phyloP scores from a whole-genome alignment of 2,888 invertebrate species.

The Himalopsyche kuldschensis region DNA sequence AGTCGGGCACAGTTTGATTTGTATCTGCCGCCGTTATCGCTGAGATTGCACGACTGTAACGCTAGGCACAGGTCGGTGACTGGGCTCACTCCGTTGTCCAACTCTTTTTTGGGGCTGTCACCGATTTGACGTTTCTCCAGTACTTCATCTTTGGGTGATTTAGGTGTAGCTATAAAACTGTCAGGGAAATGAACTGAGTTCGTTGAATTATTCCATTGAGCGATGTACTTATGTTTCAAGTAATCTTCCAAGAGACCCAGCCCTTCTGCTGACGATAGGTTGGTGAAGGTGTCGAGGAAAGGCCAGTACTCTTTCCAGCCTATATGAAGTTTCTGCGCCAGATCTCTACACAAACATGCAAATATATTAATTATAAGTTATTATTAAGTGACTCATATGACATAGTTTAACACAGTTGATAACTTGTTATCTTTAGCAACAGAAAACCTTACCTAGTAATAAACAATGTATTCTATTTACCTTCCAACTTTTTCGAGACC shows the following conservation, averaged over 20 bases:
- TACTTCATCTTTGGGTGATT: constrained; percentile 21
- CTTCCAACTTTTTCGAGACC: constrained; percentile 86
- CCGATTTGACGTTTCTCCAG: background rate
- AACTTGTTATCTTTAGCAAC: no score
- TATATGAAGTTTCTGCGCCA: constrained; percentile 72
- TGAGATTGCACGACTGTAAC: constrained; percentile 59
- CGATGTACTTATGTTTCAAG: constrained; percentile 62
- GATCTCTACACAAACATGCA: constrained; percentile 50
- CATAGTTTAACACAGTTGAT: no score
- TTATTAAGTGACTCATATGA: no score
- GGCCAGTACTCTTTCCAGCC: constrained; percentile 94
- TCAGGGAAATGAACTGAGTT: constrained; percentile 28
- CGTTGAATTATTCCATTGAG: constrained; percentile 37
- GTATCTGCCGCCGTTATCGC: constrained; percentile 44
- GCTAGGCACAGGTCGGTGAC: constrained; percentile 64
- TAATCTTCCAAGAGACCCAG: constrained; percentile 74
- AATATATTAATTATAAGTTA: no score
- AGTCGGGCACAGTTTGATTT: constrained; percentile 18
- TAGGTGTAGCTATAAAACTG: constrained; percentile 27
- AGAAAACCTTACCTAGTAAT: no score
- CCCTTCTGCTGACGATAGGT: constrained; percentile 75
- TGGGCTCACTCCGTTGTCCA: constrained; percentile 50
- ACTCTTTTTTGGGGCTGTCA: constrained; percentile 10
- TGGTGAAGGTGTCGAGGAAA: constrained; percentile 79
- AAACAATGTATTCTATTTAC: constrained; percentile 43